Base-by-base conservation (phyloP, 2,888 invertebrate genomes). In the Odontocerum albicorne region DNA sequence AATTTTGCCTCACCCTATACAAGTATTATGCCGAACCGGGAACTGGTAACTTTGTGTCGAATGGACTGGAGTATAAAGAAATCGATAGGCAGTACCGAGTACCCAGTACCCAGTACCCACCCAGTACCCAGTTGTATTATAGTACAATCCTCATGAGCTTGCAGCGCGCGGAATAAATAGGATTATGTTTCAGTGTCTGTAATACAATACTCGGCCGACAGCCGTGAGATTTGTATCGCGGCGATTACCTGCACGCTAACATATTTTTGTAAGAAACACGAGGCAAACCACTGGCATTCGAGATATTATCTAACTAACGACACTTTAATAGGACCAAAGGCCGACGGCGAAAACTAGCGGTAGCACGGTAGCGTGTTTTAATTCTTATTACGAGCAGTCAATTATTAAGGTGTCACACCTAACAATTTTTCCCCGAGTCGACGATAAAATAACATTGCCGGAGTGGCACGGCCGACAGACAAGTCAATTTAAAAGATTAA, bases 401-500 rank as follows among this genome's bases (percentile, higher is more conserved):
- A 54, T 57, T 53, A 57, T 50, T 36, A 32, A 19, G 44, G 44
- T 40, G 31, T 52, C 44, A 45, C 39, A 45, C 44, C 31, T 43
- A n/a, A 42, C 33, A 50, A 42, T 50, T 42, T n/a, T 33, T 15
- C 33, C 42, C 16, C 22, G 43, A 43, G 43, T 40, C 42, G 21
- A 32, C 33, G 42, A 49, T 49, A 49, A 39, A 27, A 49, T 31
- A 39, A 39, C 17, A 40, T 42, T 17, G 46, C 33, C 39, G 7
- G 17, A 38, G 52, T 22, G 32, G 50, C 39, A 20, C 35, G 44
- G 21, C 55, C 19, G 56, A 54, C 54, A 51, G 57, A 57, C 57
- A 49, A 60, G 57, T 60, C 60, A 60, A 60, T 60, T 60, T 57
- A 55, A 57, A 54, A 60, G 60, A 60, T 60, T 60, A 60, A 60